Conservation (phyloP, 2,888 invertebrate species). For the Conus canariensis region DNA sequence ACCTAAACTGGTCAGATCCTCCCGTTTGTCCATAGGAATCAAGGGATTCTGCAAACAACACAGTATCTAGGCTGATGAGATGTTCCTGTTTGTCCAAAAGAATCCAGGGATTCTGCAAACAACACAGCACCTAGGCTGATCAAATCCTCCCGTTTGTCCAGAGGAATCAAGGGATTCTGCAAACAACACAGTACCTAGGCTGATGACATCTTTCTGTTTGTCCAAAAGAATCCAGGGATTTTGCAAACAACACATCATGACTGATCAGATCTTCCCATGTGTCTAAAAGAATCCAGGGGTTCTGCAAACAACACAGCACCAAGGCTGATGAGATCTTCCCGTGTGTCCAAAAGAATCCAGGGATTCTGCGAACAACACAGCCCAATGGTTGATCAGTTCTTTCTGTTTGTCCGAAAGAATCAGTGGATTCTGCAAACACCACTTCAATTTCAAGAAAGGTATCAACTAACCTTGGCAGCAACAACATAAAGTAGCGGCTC, state of each 20-base stretch:
- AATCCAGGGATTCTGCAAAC: conserved; percentile 85
- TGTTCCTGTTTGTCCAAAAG: no score
- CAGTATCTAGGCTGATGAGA: no score
- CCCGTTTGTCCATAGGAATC: conserved; percentile 85
- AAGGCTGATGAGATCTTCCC: no score
- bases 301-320: conserved; percentile 87
- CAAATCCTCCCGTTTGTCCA: conserved; percentile 84
- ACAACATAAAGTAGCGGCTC: no score
- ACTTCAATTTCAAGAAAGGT: conserved; percentile 71
- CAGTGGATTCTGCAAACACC: conserved; percentile 91
- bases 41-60: conserved; percentile 81
- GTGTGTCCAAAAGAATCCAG: conserved; percentile 15
- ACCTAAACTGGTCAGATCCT: conserved; percentile 83
- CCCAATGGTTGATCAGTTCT: no score
- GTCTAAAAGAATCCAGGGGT: conserved; percentile 83
- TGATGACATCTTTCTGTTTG: neutral
- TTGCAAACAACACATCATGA: no score
- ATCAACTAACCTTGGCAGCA: no score
- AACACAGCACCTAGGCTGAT: conserved; percentile 90
- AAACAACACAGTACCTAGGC: neutral
- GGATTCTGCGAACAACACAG: no score
- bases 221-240: conserved; percentile 25
- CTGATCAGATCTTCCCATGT: no score
- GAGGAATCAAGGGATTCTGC: conserved; percentile 85
- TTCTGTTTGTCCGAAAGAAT: conserved; percentile 72